These are phyloP conservation scores for Brachyistius frenatus DNA, from an alignment of 2,113 vertebrate species.

Conservation along the genomic window DNA sequence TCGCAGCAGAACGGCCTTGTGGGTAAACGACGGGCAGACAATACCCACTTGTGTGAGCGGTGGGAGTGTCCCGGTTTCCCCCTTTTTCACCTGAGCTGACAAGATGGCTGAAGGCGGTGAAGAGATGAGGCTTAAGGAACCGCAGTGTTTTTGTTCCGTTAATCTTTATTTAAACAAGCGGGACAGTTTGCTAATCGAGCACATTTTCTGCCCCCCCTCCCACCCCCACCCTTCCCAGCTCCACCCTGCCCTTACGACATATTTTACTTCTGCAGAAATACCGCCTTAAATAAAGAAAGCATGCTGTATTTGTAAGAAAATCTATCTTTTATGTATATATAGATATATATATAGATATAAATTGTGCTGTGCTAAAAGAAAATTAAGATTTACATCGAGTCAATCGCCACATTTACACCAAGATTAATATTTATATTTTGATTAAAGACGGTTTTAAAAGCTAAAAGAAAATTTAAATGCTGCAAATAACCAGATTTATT, in stretches of 20 bases:
- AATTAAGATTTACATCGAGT: too few species aligned
- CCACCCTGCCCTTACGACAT: conserved; percentile 2
- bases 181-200: conserved; percentile 19
- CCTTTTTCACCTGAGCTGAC: conserved; percentile 32
- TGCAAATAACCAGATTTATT: too few species aligned
- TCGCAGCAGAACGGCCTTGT: neutral
- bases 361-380: too few species aligned
- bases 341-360: too few species aligned
- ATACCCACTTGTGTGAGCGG: conserved; percentile 36
- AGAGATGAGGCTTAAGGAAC: conserved; percentile 16
- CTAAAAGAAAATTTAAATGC: too few species aligned
- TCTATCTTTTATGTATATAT: too few species aligned
- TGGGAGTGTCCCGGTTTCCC: conserved; percentile 37
- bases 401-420: too few species aligned
- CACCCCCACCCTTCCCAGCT: neutral
- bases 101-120: conserved; percentile 3
- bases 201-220: neutral
- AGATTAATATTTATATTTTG: too few species aligned
- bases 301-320: too few species aligned
- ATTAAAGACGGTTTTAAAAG: too few species aligned
- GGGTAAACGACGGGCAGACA: conserved; percentile 23
- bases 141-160: conserved; percentile 27
- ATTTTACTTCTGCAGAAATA: neutral
- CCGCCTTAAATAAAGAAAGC: too few species aligned
- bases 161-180: conserved; percentile 44